Evolutionary conservation across 2,888 invertebrate species (phyloP).

Genomic region (Drosophila kambysellisi): DNA sequence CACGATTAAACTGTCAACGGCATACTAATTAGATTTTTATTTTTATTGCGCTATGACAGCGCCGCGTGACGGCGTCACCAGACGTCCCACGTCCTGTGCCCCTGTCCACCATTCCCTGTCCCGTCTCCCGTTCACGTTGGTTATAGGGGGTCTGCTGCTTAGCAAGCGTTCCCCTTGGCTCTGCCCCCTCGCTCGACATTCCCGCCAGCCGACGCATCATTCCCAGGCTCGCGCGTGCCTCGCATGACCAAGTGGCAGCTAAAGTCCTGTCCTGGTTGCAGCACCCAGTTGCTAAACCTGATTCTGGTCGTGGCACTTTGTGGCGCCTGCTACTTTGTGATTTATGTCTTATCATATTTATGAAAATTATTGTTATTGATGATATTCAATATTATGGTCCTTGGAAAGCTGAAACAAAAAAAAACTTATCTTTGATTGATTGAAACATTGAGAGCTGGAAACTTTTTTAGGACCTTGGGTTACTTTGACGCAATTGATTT

Average conservation of each 20-base stretch:
- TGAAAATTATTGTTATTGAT: conserved; percentile 81
- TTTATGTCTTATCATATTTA: conserved; percentile 82
- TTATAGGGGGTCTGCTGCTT: conserved; percentile 32
- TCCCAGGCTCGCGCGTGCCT: conserved; percentile 61
- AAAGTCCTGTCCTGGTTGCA: conserved; percentile 10
- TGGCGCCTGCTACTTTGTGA: conserved; percentile 76
- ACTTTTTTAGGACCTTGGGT: conserved; percentile 30
- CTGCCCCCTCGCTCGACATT: background rate
- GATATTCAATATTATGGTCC: conserved; percentile 73
- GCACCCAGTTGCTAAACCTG: conserved; percentile 8
- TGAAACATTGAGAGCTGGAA: conserved; percentile 56
- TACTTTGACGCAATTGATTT: conserved; percentile 63
- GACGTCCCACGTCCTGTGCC: conserved; percentile 35
- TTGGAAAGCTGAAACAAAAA: background rate
- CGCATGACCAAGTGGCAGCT: conserved; percentile 65
- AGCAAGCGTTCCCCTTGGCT: conserved; percentile 35
- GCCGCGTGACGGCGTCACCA: conserved; percentile 72
- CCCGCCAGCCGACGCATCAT: conserved; percentile 38
- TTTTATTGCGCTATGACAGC: conserved; percentile 80
- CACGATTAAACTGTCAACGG: conserved; percentile 85
- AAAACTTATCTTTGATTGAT: conserved; percentile 63
- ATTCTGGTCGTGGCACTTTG: conserved; percentile 60
- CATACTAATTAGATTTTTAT: conserved; percentile 85
- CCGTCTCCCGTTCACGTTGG: conserved; percentile 3
- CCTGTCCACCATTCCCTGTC: background rate